Evolutionary conservation across 2,888 invertebrate species (phyloP).

Genomic region (Conops quadrifasciatus): DNA sequence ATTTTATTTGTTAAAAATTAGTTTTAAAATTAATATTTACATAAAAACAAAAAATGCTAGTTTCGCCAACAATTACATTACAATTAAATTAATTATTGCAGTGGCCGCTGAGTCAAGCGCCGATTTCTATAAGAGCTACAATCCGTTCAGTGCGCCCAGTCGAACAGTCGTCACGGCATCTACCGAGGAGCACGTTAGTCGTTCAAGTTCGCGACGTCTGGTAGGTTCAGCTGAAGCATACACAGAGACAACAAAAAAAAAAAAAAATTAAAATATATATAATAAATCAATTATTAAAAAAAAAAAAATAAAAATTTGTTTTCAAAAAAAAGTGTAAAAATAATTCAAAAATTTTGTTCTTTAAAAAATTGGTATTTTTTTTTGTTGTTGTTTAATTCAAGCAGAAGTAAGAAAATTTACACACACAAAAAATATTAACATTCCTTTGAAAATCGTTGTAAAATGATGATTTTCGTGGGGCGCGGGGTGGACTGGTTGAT

Average conservation of each 20-base stretch:
- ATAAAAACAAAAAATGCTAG: conserved; percentile 24
- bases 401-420: background rate
- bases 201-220: conserved; percentile 70
- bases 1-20: background rate
- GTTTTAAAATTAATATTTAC: background rate
- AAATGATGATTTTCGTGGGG: too few species aligned
- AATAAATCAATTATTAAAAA: conserved; percentile 25
- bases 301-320: conserved; percentile 27
- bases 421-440: background rate
- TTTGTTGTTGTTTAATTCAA: background rate
- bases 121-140: conserved; percentile 88
- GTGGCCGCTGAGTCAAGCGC: conserved; percentile 83
- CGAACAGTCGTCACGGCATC: conserved; percentile 67
- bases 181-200: conserved; percentile 62
- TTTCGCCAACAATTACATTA: background rate
- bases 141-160: conserved; percentile 74
- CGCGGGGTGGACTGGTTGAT: too few species aligned
- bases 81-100: conserved; percentile 69
- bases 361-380: conserved; percentile 28
- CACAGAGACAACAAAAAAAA: conserved; percentile 20
- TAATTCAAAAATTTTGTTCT: conserved; percentile 60
- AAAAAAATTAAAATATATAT: conserved; percentile 6
- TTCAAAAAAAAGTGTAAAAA: conserved; percentile 31
- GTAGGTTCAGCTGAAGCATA: conserved; percentile 67
- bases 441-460: background rate